Evolutionary conservation across 2,113 vertebrate species (phyloP), one percentile per base, ranked within the genome.

Genomic region (Telmatochromis sp.): DNA sequence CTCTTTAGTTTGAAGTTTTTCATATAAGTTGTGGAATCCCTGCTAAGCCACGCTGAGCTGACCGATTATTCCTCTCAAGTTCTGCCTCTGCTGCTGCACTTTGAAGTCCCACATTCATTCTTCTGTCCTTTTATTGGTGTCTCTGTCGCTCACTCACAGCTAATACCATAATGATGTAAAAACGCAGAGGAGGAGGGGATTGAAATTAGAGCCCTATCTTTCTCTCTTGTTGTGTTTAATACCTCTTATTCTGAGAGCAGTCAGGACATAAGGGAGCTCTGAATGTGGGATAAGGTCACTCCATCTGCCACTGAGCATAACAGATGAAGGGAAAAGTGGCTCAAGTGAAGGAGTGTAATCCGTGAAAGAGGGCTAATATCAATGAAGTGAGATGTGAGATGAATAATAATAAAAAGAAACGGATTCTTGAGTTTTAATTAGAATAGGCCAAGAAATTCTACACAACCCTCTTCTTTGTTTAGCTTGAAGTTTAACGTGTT

Each of bases 81-180:
- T 93, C 90, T 78, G 63, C 90, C 83, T 42, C 71, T 90, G 88
- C 82, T 91, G 91, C 85, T 87, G 86, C 82, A 89, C 94, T 96
- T 96, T 96, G 94, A 96, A 96, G 95, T 81, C 53, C 78, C 65
- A 86, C 93, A 95, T 96, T 96, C 92, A 94, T 94, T 87, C 87
- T 83, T 71, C 84, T 92, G 90, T 89, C 80, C 89, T 81, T 91
- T 50, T 81, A 79, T 89, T 87, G 6, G 53, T 78, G 80, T 83
- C 31, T 82, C 65, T 21, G 68, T 82, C 65, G 2, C 23, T 55
- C 40, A 33, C 86, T 87, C 53, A 83, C 35, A 15, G 63, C 86
- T 87, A 90, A 91, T 50, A 80, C 91, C 91, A 90, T 93, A 93
- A 96, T 92, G 91, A 95, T 87, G 85, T 88, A 87, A 83, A 91